Evolutionary conservation across 2,888 invertebrate genomes (phyloP).

Genomic region (Caprella mutica): DNA sequence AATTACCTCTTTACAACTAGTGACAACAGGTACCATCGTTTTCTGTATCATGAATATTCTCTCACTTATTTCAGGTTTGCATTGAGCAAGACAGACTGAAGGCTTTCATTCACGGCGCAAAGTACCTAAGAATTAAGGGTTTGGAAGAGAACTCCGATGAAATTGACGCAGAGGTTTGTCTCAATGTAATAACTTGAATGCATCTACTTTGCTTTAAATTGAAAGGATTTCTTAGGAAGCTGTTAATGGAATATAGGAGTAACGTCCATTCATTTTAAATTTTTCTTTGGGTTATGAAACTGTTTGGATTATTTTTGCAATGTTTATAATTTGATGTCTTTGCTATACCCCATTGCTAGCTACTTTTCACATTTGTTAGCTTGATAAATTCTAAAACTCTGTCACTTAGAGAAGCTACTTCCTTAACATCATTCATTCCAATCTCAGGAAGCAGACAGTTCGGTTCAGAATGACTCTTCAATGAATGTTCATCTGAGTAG

Average conservation of each 20-base stretch:
- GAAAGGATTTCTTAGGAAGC: not conserved
- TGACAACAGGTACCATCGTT: not conserved
- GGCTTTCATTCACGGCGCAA: conserved; percentile 27
- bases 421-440: not conserved
- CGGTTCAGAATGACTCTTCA: not conserved
- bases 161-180: conserved; percentile 24
- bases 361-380: no score
- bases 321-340: no score
- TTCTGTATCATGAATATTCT: not conserved
- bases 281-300: not conserved
- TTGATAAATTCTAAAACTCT: not conserved
- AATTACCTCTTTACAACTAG: no score
- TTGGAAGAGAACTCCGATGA: conserved; percentile 30
- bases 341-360: no score
- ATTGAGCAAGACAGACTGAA: conserved; percentile 31
- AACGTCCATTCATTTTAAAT: not conserved
- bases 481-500: no score
- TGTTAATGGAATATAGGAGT: not conserved
- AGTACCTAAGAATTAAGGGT: conserved; percentile 30
- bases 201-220: no score
- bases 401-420: not conserved
- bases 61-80: conserved; percentile 16
- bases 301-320: not conserved
- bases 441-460: not conserved
- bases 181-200: no score